These are phyloP conservation scores for Ctenodactylus gundi DNA, from an alignment of 2,113 vertebrate genomes.

Conservation along the genomic window DNA sequence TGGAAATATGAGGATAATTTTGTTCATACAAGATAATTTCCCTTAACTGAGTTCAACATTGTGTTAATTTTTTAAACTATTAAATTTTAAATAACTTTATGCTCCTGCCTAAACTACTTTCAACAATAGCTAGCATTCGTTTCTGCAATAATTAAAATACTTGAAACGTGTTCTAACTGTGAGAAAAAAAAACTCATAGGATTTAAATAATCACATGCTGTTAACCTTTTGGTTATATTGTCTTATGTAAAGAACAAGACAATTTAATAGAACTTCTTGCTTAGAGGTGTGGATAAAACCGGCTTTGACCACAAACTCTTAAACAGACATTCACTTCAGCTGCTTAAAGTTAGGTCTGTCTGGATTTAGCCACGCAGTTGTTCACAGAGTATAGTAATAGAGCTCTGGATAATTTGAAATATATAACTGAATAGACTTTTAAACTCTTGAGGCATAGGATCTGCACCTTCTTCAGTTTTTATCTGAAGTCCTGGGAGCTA, in stretches of 20 bases:
- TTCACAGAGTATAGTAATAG: background rate
- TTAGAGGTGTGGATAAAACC: background rate
- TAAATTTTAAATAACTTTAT: background rate
- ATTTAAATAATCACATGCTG: background rate
- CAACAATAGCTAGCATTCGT: background rate
- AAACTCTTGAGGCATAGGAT: background rate
- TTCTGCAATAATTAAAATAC: slow-evolving; percentile 24
- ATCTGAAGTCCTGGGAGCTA: background rate
- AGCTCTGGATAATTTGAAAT: background rate
- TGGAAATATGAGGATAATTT: background rate
- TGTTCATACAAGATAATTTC: background rate
- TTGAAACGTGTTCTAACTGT: background rate
- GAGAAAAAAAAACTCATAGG: background rate
- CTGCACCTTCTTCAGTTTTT: background rate
- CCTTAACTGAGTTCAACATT: background rate
- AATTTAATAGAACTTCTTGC: background rate
- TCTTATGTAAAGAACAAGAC: background rate
- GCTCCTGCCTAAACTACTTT: background rate
- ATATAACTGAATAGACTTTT: background rate
- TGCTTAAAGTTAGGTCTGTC: background rate
- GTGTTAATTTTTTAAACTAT: slow-evolving; percentile 1
- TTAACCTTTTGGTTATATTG: background rate
- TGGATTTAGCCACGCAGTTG: background rate
- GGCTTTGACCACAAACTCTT: background rate
- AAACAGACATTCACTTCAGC: background rate